phyloP scores from a whole-genome alignment of 2,797 vertebrate species.

The Crotalus adamanteus region DNA sequence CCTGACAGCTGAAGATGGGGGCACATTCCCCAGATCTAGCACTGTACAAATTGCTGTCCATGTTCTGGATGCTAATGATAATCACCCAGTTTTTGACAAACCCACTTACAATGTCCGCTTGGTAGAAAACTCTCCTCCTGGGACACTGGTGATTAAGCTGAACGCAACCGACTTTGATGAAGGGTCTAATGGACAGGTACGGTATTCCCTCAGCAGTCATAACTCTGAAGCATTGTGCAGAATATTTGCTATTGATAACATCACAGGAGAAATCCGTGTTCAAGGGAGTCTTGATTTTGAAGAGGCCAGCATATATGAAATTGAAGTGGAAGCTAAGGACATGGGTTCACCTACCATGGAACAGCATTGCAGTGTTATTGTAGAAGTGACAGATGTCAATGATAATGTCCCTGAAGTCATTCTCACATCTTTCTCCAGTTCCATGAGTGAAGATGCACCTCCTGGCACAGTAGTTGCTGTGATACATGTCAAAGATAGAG shows the following conservation, averaged over 20 bases:
- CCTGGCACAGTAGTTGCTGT: slow-evolving; percentile 70
- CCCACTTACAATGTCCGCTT: slow-evolving; percentile 65
- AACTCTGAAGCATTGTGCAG: slow-evolving; percentile 61
- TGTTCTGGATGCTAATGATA: slow-evolving; percentile 68
- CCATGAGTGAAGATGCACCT: slow-evolving; percentile 65
- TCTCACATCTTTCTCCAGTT: slow-evolving; percentile 71
- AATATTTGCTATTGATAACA: slow-evolving; percentile 60
- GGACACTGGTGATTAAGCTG: slow-evolving; percentile 70
- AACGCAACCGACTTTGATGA: slow-evolving; percentile 72
- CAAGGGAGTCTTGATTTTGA: slow-evolving; percentile 68
- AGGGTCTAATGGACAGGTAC: slow-evolving; percentile 71
- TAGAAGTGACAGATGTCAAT: slow-evolving; percentile 70
- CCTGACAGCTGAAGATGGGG: slow-evolving; percentile 60
- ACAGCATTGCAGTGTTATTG: slow-evolving; percentile 67
- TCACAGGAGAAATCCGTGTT: slow-evolving; percentile 64
- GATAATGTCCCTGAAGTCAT: slow-evolving; percentile 72
- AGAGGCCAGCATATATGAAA: slow-evolving; percentile 51
- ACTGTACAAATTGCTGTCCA: slow-evolving; percentile 50
- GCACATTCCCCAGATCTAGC: slow-evolving; percentile 51
- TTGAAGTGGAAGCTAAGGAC: slow-evolving; percentile 67
- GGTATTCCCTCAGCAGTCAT: slow-evolving; percentile 68
- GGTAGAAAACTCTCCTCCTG: slow-evolving; percentile 68
- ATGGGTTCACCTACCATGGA: slow-evolving; percentile 66
- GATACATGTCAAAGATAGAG: slow-evolving; percentile 74
- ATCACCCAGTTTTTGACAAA: slow-evolving; percentile 67